Evolutionary conservation across 23 tunicate species (phyloP), one percentile per base, ranked within the genome.

Genomic region (Halocynthia aurantium): DNA sequence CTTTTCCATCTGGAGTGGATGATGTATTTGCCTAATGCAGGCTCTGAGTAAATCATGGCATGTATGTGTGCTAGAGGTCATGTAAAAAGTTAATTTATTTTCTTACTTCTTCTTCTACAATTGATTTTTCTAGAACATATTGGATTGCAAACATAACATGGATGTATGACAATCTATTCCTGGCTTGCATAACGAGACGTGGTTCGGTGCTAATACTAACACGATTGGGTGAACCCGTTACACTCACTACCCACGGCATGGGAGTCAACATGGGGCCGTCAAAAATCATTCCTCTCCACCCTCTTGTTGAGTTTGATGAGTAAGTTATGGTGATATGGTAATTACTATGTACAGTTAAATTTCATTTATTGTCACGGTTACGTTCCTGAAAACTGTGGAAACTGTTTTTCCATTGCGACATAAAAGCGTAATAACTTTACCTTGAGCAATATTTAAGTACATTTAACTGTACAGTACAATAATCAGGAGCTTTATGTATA

Each of bases 61-160:
- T 31, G 44, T 31, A 31, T 31, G 44, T n/a, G n/a, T n/a, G n/a
- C n/a, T n/a, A n/a, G n/a, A n/a, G n/a, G n/a, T n/a, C n/a, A n/a
- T n/a, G n/a, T n/a, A n/a, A n/a, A n/a, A n/a, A n/a, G 44, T 31
- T 31, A 31, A 31, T 31, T 31, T 31, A 31, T 31, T 31, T 31
- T 31, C 44, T 31, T 31, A 31, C 44, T 31, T 31, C 1, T 31
- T 31, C n/a, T 31, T 31, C 1, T 31, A 31, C 44, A n/a, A n/a
- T 19, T 52, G 7, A 5, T 5, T 60, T 6, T 67, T 65, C 6
- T 7, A 85, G 91, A 80, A 71, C 84, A 17, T 87, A 70, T 73
- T 92, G 98, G 98, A 81, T 92, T 20, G 67, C 83, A 2, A 71
- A 81, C 52, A 71, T 84, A 80, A 40, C 84, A 9, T 92, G 98